Evolutionary conservation across 92 coral and sea anemone species (phyloP).

Genomic region (Palythoa caribaeorum): DNA sequence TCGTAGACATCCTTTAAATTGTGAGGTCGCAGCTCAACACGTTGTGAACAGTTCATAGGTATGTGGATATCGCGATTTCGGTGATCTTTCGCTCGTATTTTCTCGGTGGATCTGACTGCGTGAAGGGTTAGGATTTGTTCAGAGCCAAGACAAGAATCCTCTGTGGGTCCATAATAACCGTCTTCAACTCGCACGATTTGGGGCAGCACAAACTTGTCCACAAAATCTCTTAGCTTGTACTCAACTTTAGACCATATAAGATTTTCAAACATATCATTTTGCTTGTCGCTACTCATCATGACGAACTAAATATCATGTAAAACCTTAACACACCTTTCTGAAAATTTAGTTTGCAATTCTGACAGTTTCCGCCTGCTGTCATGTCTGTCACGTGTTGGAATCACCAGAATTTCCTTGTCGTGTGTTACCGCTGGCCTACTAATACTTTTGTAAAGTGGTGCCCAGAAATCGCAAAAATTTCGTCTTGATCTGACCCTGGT

Average conservation of each 20-base stretch:
- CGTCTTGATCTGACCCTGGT: no score
- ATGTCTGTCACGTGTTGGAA: background rate
- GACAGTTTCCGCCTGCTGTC: background rate
- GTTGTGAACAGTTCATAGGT: conserved; percentile 90
- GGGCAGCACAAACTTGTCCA: conserved; percentile 84
- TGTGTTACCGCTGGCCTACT: conserved; percentile 13
- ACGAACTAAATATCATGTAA: background rate
- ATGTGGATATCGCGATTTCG: conserved; percentile 81
- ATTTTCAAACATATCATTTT: conserved; percentile 50
- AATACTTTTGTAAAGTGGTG: background rate
- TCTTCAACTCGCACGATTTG: conserved; percentile 94
- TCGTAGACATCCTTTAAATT: conserved; percentile 86
- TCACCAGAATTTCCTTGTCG: conserved; percentile 16
- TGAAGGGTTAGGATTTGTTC: conserved; percentile 89
- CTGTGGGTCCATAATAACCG: conserved; percentile 95
- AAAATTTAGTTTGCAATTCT: background rate
- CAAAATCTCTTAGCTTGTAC: conserved; percentile 77
- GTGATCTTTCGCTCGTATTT: conserved; percentile 83
- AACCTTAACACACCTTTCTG: background rate
- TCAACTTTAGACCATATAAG: conserved; percentile 87
- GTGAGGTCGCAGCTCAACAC: conserved; percentile 91
- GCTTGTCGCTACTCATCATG: conserved; percentile 17
- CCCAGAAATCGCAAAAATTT: no score
- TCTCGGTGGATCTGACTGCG: conserved; percentile 84
- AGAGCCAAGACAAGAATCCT: conserved; percentile 95